Base-by-base conservation (phyloP, 1,140 invertebrate species). In the Glossosoma conforme region DNA sequence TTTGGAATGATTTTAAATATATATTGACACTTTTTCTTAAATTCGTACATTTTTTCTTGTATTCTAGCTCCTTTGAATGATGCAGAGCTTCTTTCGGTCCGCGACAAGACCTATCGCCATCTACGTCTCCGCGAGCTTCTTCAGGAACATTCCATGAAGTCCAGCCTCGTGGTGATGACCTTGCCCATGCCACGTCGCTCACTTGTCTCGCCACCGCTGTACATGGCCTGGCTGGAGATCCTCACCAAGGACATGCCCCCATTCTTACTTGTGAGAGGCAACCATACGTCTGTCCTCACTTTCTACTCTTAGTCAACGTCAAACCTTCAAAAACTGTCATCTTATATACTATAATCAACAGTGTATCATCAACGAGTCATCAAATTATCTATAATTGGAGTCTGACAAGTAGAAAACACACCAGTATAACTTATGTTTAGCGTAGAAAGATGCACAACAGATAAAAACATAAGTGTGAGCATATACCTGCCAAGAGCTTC, bases 241-340 rank as follows among this genome's bases (percentile, higher is more conserved):
- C 74, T 98, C n/a, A 93, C 90, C 2, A 74, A 78, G 54, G 84
- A 88, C 59, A 86, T 94, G 86, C 93, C 93, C 52, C 88, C 91
- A 11, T 87, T 94, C 69, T 72, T 98, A 46, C 80, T 98, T 35
- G 85, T 98, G 37, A 78, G 94, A 60, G 95, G 95, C 53, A 98
- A 98, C 70, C 94, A 98, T 69, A 87, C 86, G 6, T 93, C 92
- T 59, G 94, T 98, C 24, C 78, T 98, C 44, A 98, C 95, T 30
- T 98, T 95, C 77, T 98, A 97, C 72, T 97, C 93, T 30, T 98
- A 84, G 80, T 15, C 5, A 14, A 36, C 10, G 11, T n/a, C n/a
- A n/a, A n/a, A n/a, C n/a, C n/a, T n/a, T n/a, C n/a, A n/a, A n/a
- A n/a, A n/a, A n/a, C n/a, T n/a, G n/a, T n/a, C n/a, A n/a, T n/a